phyloP scores from a whole-genome alignment of 1,140 invertebrate species.

The Bombus difficillimus region DNA sequence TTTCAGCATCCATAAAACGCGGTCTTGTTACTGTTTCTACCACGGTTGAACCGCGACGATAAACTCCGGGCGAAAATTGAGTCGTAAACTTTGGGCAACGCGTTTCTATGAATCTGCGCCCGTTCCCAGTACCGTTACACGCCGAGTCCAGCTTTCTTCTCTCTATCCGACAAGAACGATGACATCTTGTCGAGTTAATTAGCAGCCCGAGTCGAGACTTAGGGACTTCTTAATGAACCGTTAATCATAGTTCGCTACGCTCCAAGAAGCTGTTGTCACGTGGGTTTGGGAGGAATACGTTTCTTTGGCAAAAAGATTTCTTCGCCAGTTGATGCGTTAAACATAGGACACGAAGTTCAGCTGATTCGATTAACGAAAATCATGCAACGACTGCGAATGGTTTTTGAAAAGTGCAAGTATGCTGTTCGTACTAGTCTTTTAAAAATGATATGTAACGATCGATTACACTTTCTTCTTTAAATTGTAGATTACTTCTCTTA shows the following conservation, averaged over 20 bases:
- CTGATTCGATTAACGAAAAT: background rate
- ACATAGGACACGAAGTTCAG: background rate
- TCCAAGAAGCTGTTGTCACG: background rate
- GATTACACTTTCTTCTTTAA: too few species aligned
- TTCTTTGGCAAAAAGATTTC: background rate
- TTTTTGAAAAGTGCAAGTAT: background rate
- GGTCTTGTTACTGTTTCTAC: slow-evolving; percentile 44
- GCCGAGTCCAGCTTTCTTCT: background rate
- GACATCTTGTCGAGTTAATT: slow-evolving; percentile 42
- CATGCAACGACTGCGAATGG: too few species aligned
- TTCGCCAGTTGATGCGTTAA: background rate
- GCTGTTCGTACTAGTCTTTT: background rate
- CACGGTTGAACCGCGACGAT: slow-evolving; percentile 3
- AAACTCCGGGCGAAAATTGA: slow-evolving; percentile 46
- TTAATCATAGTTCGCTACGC: slow-evolving; percentile 39
- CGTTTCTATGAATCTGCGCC: slow-evolving; percentile 34
- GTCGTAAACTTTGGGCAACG: slow-evolving; percentile 34
- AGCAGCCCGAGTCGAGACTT: slow-evolving; percentile 4
- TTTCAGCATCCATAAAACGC: slow-evolving; percentile 42
- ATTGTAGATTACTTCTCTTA: too few species aligned
- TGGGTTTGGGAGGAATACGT: background rate
- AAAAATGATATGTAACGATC: too few species aligned
- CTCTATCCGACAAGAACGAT: background rate
- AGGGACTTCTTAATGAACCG: slow-evolving; percentile 27
- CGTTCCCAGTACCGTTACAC: slow-evolving; percentile 18